Conservation (phyloP, 1,140 invertebrate genomes). For the Heliconius melpomene region DNA sequence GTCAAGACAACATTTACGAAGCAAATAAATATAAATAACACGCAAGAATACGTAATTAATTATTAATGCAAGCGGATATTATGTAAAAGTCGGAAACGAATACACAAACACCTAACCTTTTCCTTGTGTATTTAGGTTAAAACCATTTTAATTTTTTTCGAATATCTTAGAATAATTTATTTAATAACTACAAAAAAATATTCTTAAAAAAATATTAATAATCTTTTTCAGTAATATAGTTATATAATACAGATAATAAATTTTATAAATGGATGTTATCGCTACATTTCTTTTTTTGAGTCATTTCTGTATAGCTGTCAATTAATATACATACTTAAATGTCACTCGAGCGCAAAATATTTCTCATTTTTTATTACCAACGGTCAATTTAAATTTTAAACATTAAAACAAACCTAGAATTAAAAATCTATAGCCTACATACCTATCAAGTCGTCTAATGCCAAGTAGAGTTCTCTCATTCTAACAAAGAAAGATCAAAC, state of each 20-base stretch:
- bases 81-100: neutral
- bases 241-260: too few relatives aligned
- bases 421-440: neutral
- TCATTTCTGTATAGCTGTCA: neutral
- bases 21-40: conserved; percentile 7
- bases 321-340: neutral
- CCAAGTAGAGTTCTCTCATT: neutral
- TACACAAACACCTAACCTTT: neutral
- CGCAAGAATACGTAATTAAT: conserved; percentile 8
- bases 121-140: conserved; percentile 3
- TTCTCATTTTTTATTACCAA: neutral
- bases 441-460: neutral
- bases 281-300: too few relatives aligned
- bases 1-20: neutral
- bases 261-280: too few relatives aligned
- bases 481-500: conserved; percentile 23
- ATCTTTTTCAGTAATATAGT: too few relatives aligned
- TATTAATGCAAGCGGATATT: conserved; percentile 5
- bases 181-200: neutral
- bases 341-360: too few relatives aligned
- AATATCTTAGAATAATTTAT: neutral
- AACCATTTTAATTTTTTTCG: neutral
- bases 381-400: neutral
- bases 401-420: neutral
- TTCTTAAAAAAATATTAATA: neutral